Conservation (phyloP, 2,113 vertebrate species). For the Brachirus orientalis region DNA sequence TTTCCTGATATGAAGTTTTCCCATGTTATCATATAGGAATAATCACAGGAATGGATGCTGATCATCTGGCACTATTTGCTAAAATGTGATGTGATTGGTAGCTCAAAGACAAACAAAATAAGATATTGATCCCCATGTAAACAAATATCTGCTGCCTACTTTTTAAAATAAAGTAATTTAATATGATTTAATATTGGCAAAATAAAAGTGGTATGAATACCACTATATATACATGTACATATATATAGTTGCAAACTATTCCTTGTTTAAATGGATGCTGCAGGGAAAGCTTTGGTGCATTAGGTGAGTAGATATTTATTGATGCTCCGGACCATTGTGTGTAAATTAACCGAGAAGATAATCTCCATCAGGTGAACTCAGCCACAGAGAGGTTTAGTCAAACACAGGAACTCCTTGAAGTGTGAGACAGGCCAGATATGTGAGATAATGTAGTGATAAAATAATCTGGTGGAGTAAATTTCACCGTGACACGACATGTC, state of each 20-base stretch:
- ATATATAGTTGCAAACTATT: neutral
- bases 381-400: constrained; percentile 56
- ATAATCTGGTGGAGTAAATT: constrained; percentile 20
- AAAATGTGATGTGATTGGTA: constrained; percentile 12
- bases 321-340: constrained; percentile 73
- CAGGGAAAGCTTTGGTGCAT: constrained; percentile 21
- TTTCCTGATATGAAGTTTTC: constrained; percentile 69
- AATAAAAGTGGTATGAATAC: neutral
- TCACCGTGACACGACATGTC: constrained; percentile 9
- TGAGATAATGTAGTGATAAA: constrained; percentile 63
- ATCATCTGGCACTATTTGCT: constrained; percentile 30
- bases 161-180: no score
- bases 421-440: constrained; percentile 57
- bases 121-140: neutral
- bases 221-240: neutral
- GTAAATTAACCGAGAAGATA: constrained; percentile 74
- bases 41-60: constrained; percentile 33
- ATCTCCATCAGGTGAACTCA: constrained; percentile 72
- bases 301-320: constrained; percentile 62
- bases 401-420: constrained; percentile 71
- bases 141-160: no score
- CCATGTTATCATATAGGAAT: constrained; percentile 65
- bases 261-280: constrained; percentile 2
- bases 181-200: neutral
- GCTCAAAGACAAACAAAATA: neutral